phyloP scores from a whole-genome alignment of 2,888 invertebrate species.

The Epinotia demarniana region DNA sequence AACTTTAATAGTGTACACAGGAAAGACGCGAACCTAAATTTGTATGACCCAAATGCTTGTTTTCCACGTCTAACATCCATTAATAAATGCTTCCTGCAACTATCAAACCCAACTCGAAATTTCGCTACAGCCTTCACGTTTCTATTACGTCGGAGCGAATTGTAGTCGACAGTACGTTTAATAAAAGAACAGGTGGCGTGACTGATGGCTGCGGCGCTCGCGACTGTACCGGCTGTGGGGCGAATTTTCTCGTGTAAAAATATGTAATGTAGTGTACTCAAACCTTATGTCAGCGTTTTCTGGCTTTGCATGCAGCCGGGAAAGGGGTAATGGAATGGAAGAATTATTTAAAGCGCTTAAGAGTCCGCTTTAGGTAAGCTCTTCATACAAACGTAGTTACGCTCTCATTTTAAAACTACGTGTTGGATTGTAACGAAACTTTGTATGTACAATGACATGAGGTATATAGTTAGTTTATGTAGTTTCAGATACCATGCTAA shows the following conservation, averaged over 20 bases:
- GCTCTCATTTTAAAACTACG: no score
- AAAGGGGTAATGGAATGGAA: neutral
- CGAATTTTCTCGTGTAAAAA: slow-evolving; percentile 25
- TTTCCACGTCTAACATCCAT: no score
- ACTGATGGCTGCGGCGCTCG: slow-evolving; percentile 31
- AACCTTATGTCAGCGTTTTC: neutral
- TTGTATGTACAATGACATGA: no score
- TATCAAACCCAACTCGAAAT: slow-evolving; percentile 3
- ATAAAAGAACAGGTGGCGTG: slow-evolving; percentile 44
- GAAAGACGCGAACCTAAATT: no score
- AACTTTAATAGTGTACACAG: no score
- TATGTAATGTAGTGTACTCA: slow-evolving; percentile 29
- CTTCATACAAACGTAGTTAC: no score
- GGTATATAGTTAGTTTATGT: no score
- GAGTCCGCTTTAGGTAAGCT: no score
- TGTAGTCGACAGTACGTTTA: slow-evolving; percentile 38
- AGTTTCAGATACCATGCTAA: no score
- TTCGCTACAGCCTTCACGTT: slow-evolving; percentile 14
- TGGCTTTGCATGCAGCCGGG: neutral
- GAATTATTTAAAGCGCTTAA: neutral
- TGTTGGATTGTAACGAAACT: no score
- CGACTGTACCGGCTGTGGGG: slow-evolving; percentile 25
- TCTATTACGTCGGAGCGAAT: slow-evolving; percentile 30
- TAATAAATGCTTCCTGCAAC: neutral
- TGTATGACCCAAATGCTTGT: no score